Percentiles rank a stretch among this genome's conserved stretches.
These are phyloP conservation scores for Anastrepha obliqua DNA, from an alignment of 1,140 invertebrate genomes.

Conservation along the genomic window DNA sequence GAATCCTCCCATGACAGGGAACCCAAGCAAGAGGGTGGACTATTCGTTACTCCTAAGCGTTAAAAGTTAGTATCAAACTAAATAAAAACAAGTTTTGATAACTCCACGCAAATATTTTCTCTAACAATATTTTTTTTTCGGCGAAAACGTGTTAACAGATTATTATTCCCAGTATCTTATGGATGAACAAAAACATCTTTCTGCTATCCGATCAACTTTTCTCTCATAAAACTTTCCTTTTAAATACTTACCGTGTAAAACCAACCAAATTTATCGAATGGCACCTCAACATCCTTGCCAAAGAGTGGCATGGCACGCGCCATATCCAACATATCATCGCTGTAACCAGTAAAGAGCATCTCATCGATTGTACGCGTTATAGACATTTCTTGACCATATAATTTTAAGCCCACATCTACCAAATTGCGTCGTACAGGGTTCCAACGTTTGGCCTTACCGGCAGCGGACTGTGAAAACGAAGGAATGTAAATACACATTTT, in stretches of 20 bases:
- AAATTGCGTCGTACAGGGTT: slow-evolving; percentile 76
- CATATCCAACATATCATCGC: slow-evolving; percentile 81
- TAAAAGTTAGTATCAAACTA: too few species aligned
- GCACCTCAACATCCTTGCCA: slow-evolving; percentile 75
- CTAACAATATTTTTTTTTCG: too few species aligned
- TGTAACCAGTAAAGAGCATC: slow-evolving; percentile 87
- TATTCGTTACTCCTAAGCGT: too few species aligned
- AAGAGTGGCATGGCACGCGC: slow-evolving; percentile 77
- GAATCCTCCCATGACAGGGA: too few species aligned
- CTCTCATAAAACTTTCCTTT: too few species aligned
- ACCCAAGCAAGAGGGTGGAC: too few species aligned
- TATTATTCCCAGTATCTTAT: too few species aligned
- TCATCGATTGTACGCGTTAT: slow-evolving; percentile 82
- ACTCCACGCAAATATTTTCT: too few species aligned
- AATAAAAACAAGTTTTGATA: too few species aligned
- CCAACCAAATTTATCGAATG: slow-evolving; percentile 85
- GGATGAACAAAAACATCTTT: too few species aligned
- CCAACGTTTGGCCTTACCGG: slow-evolving; percentile 78
- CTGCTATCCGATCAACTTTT: too few species aligned
- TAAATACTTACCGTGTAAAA: slow-evolving; percentile 83
- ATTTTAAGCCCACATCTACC: slow-evolving; percentile 77
- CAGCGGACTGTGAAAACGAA: slow-evolving; percentile 79
- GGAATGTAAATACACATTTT: background rate
- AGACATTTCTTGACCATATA: slow-evolving; percentile 76
- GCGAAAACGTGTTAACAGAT: too few species aligned